phyloP scores from a whole-genome alignment of 2,888 invertebrate genomes.

The Sphaerophoria rueppellii region DNA sequence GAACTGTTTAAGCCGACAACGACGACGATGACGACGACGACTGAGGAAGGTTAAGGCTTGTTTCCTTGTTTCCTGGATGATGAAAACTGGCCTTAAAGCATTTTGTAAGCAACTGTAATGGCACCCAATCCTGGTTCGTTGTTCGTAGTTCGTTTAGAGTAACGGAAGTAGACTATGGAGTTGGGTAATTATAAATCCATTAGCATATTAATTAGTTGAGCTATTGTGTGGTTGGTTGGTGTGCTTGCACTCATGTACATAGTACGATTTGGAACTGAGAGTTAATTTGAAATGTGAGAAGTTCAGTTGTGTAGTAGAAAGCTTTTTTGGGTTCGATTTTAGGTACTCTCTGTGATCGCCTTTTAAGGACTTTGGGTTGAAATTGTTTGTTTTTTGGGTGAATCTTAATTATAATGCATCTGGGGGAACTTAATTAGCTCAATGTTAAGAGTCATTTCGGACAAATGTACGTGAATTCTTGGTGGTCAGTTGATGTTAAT shows the following conservation, averaged over 20 bases:
- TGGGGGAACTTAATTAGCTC: constrained; percentile 10
- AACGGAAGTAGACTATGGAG: neutral
- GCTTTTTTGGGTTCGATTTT: no score
- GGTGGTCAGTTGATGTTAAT: neutral
- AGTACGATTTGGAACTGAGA: no score
- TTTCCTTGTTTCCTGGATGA: constrained; percentile 20
- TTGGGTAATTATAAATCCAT: constrained; percentile 63
- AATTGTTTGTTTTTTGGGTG: neutral
- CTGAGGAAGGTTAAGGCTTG: neutral
- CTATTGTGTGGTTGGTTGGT: constrained; percentile 54
- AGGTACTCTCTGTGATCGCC: neutral
- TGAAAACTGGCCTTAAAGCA: constrained; percentile 17
- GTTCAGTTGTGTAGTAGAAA: no score
- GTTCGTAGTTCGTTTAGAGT: constrained; percentile 1
- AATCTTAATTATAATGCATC: constrained; percentile 31
- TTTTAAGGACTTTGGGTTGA: neutral
- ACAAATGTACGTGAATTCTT: no score
- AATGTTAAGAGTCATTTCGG: constrained; percentile 7
- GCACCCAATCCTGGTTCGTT: constrained; percentile 13
- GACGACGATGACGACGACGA: neutral
- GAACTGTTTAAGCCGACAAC: neutral
- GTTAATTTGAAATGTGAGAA: no score
- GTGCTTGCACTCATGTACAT: constrained; percentile 5
- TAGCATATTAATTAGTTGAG: constrained; percentile 65
- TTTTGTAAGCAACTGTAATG: constrained; percentile 9